Evolutionary conservation across 2,888 invertebrate genomes (phyloP).

Genomic region (Tenthredo mesomela): DNA sequence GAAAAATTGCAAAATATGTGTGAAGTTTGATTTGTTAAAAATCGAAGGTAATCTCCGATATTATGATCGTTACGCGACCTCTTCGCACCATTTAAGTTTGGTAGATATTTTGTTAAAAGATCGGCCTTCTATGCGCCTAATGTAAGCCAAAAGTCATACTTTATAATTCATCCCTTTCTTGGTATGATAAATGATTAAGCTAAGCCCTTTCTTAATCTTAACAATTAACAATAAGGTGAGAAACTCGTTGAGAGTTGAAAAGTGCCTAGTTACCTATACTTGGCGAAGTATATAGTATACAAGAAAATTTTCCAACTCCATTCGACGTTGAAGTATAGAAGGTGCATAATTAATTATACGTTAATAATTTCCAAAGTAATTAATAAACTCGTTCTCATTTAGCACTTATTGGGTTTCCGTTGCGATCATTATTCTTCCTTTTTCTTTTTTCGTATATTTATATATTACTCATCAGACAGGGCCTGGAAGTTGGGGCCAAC

Average conservation of each 20-base stretch:
- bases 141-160: neutral
- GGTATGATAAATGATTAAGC: neutral
- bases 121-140: too few species aligned
- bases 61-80: neutral
- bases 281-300: neutral
- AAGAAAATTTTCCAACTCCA: neutral
- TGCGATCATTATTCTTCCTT: conserved; percentile 24
- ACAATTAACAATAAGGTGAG: neutral
- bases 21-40: too few species aligned
- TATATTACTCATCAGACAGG: too few species aligned
- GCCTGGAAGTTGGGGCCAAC: too few species aligned
- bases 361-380: conserved; percentile 35
- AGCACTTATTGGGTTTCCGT: neutral
- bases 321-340: neutral
- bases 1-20: too few species aligned
- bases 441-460: neutral
- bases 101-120: too few species aligned
- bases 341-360: conserved; percentile 37
- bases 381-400: conserved; percentile 35
- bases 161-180: neutral
- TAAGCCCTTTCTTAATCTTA: neutral
- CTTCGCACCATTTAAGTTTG: neutral
- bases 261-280: neutral
- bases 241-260: neutral
- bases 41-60: neutral